Conservation (phyloP, 30 jellyfish, hydroid and myxozoan species). For the Hydractinia symbiolongicarpus region DNA sequence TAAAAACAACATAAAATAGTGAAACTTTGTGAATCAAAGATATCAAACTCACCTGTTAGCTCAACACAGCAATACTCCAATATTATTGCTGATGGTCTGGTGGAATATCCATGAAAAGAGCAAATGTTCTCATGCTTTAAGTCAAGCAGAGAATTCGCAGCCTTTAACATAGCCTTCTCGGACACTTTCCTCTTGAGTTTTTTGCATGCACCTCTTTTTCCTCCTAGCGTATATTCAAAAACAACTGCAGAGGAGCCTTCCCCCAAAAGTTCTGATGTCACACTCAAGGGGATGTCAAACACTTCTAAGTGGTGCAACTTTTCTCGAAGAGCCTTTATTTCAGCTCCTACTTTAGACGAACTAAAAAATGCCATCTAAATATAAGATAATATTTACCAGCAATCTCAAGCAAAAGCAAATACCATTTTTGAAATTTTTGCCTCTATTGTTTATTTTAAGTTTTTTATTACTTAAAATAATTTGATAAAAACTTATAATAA, state of each 20-base stretch:
- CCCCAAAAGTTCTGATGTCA: background rate
- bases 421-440: too few species aligned
- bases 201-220: conserved; percentile 2
- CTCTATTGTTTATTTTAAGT: too few species aligned
- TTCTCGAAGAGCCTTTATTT: background rate
- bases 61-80: conserved; percentile 3
- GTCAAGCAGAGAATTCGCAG: conserved; percentile 3
- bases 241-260: conserved; percentile 4
- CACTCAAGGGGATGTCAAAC: conserved; percentile 7
- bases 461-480: too few species aligned
- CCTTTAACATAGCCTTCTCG: conserved; percentile 1
- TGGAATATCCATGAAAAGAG: background rate
- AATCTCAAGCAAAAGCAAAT: too few species aligned
- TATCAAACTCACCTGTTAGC: background rate
- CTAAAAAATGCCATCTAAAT: background rate
- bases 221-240: background rate
- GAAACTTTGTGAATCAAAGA: background rate
- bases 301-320: conserved; percentile 1
- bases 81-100: background rate
- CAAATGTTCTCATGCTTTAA: background rate
- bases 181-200: background rate
- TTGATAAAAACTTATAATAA: too few species aligned
- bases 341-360: background rate
- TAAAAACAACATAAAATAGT: too few species aligned
- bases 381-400: too few species aligned